Conservation (phyloP, 2,797 vertebrate genomes). For the Pteropus rufus region DNA sequence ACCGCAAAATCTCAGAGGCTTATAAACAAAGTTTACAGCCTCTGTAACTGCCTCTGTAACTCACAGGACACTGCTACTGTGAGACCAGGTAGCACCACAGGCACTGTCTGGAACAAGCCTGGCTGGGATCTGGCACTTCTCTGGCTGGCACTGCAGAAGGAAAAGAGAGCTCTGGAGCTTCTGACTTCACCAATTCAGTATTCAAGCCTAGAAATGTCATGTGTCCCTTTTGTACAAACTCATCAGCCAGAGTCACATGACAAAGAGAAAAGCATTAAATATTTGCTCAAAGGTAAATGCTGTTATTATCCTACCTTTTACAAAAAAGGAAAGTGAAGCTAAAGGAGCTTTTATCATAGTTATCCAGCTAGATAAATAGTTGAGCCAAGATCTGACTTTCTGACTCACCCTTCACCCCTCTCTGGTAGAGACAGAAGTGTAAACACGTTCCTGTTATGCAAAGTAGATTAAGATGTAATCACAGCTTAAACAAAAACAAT, state of each 20-base stretch:
- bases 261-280: background rate
- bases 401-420: background rate
- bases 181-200: background rate
- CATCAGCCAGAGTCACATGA: background rate
- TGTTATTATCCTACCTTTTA: background rate
- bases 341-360: background rate
- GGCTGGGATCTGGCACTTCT: background rate
- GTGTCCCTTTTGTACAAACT: background rate
- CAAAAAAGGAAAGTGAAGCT: background rate
- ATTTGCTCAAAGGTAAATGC: background rate
- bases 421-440: background rate
- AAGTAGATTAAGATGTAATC: background rate
- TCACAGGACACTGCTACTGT: background rate
- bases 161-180: background rate
- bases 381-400: slow-evolving; percentile 14
- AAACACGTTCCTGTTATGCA: background rate
- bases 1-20: background rate
- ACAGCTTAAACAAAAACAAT: background rate
- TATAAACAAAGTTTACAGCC: background rate
- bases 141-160: background rate
- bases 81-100: background rate
- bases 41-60: no score
- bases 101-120: background rate
- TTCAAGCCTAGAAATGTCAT: background rate
- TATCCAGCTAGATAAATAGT: background rate